These are phyloP conservation scores for Coelinius sp. DNA, from an alignment of 2,888 invertebrate genomes.

Conservation along the genomic window DNA sequence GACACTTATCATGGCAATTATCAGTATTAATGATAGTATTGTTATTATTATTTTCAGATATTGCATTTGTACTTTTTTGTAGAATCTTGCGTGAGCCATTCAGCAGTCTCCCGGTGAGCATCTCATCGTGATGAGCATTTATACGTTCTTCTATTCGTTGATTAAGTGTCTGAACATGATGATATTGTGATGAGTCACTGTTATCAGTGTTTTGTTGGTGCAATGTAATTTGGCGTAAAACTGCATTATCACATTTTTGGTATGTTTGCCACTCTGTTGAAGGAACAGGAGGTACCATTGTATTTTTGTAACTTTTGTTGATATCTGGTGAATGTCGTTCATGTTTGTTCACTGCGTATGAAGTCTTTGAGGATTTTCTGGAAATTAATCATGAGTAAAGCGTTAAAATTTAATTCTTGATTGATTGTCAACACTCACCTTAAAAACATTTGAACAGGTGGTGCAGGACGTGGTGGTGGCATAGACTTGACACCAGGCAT, in stretches of 20 bases:
- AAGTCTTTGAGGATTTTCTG: conserved; percentile 85
- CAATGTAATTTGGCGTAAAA: conserved; percentile 64
- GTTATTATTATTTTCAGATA: conserved; percentile 58
- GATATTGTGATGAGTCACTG: conserved; percentile 60
- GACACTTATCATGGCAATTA: conserved; percentile 53
- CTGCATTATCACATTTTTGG: conserved; percentile 63
- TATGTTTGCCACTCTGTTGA: conserved; percentile 61
- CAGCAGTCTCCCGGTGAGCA: conserved; percentile 71
- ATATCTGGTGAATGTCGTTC: conserved; percentile 80
- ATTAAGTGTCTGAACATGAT: conserved; percentile 65
- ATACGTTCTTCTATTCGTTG: conserved; percentile 61
- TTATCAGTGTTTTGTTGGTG: conserved; percentile 50
- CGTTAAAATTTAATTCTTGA: background rate
- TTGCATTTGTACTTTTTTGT: conserved; percentile 60
- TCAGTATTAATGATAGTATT: conserved; percentile 48
- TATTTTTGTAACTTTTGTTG: conserved; percentile 82
- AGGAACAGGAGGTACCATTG: conserved; percentile 77
- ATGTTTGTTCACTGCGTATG: conserved; percentile 80
- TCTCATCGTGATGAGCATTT: conserved; percentile 66
- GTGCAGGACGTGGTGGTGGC: conserved; percentile 67
- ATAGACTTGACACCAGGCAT: conserved; percentile 63
- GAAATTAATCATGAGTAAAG: too few species aligned
- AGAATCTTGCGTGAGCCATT: conserved; percentile 70
- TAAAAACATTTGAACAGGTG: conserved; percentile 57
- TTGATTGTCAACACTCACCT: conserved; percentile 55